Base-by-base conservation (phyloP, 2,797 vertebrate species). In the Chaetodon trifasciatus region DNA sequence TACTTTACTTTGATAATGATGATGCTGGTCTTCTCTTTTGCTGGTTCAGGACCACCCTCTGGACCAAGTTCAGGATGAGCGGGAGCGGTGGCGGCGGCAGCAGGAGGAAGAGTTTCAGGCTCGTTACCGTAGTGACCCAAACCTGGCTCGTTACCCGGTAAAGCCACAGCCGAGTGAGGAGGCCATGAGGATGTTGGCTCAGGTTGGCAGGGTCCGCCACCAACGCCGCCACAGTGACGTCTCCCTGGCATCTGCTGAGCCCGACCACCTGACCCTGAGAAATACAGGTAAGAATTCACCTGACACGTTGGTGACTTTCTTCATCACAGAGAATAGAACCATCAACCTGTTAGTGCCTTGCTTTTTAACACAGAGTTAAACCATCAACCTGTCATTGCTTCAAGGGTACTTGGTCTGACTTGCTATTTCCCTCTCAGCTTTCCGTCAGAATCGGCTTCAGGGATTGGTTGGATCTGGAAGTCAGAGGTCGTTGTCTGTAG, bases 121-220 rank as follows among this genome's bases (percentile, higher is more conserved):
- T 1, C 96, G 97, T 63, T 98, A 99, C 81, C 93, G 97, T 74
- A 99, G 98, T 19, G 98, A 99, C 84, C 98, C 98, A 0, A 99
- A 99, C 87, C 93, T 99, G 90, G 97, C 97, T 39, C 96, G 97
- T 50, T 98, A 98, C 67, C 97, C 97, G 0, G 97, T 98, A 55
- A 98, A 98, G 87, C 97, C 97, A 0, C 97, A 97, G 79, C 97
- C 97, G 0, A 97, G 98, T 8, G 97, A 98, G 89, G 97, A 98
- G 79, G 94, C 97, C 91, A 98, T 98, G 97, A 96, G 96, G 13
- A 97, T 98, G 83, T 94, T 98, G 1, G 97, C 97, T 0, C 96
- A 98, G 86, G 97, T 98, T 46, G 97, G 97, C 23, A 91, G 97
- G 28, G 97, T 97, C 1, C 96, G 97, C 4, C 97, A 98, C 15